A percentile compares a stretch with the other conserved stretches of the same genome.
These are phyloP conservation scores for Mus spretus DNA, from an alignment of 2,797 vertebrate genomes.

Conservation along the genomic window DNA sequence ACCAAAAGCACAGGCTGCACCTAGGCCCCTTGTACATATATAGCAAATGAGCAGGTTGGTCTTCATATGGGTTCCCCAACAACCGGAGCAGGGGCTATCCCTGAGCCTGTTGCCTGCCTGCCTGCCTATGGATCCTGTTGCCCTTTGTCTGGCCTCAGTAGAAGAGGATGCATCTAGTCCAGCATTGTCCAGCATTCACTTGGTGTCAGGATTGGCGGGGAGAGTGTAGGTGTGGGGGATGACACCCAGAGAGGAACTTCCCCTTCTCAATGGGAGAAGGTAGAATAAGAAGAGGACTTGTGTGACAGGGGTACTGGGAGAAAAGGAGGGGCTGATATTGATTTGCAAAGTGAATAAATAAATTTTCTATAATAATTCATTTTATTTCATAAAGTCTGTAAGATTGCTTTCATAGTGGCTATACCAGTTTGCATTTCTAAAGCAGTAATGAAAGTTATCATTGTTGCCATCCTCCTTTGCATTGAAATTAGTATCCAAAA, in stretches of 20 bases:
- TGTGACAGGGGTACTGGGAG: not conserved
- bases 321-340: not conserved
- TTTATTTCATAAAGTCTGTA: not conserved
- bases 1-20: not conserved
- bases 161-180: not conserved
- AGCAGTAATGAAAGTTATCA: not conserved
- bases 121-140: not conserved
- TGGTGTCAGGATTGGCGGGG: not conserved
- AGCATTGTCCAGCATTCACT: not conserved
- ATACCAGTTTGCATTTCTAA: not conserved
- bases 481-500: too few species aligned
- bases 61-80: not conserved
- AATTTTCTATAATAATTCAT: not conserved
- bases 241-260: not conserved
- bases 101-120: not conserved
- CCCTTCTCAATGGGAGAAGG: not conserved
- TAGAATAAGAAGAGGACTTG: not conserved
- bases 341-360: not conserved
- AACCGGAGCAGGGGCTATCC: not conserved
- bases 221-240: not conserved
- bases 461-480: not conserved
- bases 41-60: not conserved
- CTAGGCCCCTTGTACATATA: not conserved
- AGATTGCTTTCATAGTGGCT: not conserved
- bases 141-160: not conserved